phyloP scores from a whole-genome alignment of 2,797 vertebrate species.

The Chelonia mydas region DNA sequence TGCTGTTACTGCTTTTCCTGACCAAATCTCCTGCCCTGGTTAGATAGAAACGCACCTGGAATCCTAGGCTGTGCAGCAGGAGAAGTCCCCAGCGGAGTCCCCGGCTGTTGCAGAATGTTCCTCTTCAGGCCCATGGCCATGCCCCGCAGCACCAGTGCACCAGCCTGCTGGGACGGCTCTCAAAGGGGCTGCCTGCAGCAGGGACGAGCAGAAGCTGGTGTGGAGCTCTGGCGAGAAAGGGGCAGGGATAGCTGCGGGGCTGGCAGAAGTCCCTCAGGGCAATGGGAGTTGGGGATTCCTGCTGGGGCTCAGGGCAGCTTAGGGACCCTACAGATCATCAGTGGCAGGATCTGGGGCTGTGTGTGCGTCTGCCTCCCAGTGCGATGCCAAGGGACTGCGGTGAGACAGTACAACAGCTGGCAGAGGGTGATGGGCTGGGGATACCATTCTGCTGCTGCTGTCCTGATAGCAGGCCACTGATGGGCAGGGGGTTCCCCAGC shows the following conservation, averaged over 20 bases:
- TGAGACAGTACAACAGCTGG: not conserved
- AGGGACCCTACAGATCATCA: too few relatives aligned
- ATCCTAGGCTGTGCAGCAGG: not conserved
- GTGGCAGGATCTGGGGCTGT: not conserved
- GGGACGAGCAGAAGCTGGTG: not conserved
- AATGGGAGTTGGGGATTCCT: not conserved
- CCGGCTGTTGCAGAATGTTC: not conserved
- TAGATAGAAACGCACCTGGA: not conserved
- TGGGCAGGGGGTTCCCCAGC: not conserved
- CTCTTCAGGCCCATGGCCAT: too few relatives aligned
- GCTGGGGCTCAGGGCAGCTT: not conserved
- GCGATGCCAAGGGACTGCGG: not conserved
- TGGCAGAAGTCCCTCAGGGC: not conserved
- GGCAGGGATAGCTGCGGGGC: not conserved
- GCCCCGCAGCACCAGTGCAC: too few relatives aligned
- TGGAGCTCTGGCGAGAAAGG: not conserved
- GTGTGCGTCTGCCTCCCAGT: not conserved
- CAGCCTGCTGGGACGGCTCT: too few relatives aligned
- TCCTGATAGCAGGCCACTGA: not conserved
- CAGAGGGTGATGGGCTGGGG: too few relatives aligned
- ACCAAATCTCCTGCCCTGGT: not conserved
- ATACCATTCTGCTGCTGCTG: too few relatives aligned
- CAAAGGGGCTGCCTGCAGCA: too few relatives aligned
- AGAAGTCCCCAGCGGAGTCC: too few relatives aligned
- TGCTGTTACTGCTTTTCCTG: too few relatives aligned